Conservation (phyloP, 2,113 vertebrate genomes). For the Menidia beryllina region DNA sequence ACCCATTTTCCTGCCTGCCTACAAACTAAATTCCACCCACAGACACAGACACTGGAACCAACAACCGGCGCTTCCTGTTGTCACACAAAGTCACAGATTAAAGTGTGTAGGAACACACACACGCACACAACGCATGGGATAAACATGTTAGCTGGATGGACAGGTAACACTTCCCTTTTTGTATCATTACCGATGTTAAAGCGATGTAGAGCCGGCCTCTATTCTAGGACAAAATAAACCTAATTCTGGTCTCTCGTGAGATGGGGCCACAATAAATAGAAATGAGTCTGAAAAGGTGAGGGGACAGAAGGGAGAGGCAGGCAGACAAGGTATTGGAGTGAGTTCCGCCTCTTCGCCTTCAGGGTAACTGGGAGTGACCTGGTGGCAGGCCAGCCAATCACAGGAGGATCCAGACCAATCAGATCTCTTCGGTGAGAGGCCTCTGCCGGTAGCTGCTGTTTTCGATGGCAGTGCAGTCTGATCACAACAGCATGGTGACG, state of each 20-base stretch:
- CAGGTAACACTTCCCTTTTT: conserved; percentile 67
- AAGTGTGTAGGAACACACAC: conserved; percentile 30
- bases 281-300: conserved; percentile 19
- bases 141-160: conserved; percentile 32
- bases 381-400: conserved; percentile 54
- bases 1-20: not conserved
- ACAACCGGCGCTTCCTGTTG: not conserved
- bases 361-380: conserved; percentile 69
- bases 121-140: conserved; percentile 2
- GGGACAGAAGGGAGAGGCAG: conserved; percentile 16
- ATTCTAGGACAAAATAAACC: conserved; percentile 39
- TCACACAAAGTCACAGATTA: conserved; percentile 22
- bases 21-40: conserved; percentile 15
- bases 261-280: conserved; percentile 73
- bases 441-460: conserved; percentile 15
- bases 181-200: conserved; percentile 35
- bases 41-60: conserved; percentile 11
- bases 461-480: conserved; percentile 41
- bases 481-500: conserved; percentile 91
- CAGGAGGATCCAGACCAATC: conserved; percentile 41
- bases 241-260: conserved; percentile 52
- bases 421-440: conserved; percentile 40
- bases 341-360: conserved; percentile 55
- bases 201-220: conserved; percentile 27
- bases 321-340: conserved; percentile 58